Evolutionary conservation across 2,797 vertebrate species (phyloP).

Genomic region (Pagetopsis macropterus): DNA sequence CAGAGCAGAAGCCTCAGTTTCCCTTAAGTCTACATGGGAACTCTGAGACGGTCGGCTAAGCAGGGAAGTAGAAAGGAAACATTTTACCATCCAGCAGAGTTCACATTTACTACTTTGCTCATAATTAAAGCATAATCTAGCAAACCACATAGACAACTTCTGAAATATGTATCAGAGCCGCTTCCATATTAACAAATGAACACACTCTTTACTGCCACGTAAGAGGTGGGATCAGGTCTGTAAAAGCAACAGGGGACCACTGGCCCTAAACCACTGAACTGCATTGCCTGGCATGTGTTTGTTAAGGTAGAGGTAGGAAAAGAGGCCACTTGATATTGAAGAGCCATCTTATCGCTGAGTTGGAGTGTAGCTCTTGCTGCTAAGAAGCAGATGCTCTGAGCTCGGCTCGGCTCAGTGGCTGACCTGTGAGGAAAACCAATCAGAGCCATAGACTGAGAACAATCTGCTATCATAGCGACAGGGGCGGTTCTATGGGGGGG

Average conservation of each 20-base stretch:
- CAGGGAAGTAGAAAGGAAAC: conserved; percentile 55
- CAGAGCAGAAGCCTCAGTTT: conserved; percentile 51
- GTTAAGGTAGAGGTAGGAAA: conserved; percentile 25
- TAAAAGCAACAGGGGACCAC: conserved; percentile 21
- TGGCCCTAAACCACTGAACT: conserved; percentile 45
- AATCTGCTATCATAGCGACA: no score
- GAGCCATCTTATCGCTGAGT: conserved; percentile 38
- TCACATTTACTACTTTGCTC: conserved; percentile 53
- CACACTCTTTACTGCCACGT: conserved; percentile 38
- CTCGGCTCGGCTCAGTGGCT: conserved; percentile 54
- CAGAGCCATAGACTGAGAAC: conserved; percentile 52
- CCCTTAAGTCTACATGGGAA: conserved; percentile 64
- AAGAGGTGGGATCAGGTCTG: conserved; percentile 26
- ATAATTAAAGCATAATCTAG: conserved; percentile 63
- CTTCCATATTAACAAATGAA: conserved; percentile 70
- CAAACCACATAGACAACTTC: conserved; percentile 49
- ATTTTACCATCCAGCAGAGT: conserved; percentile 41
- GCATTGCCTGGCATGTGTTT: conserved; percentile 37
- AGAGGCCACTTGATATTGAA: conserved; percentile 54
- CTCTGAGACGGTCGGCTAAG: conserved; percentile 44
- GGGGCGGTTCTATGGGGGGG: no score
- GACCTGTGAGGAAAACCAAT: conserved; percentile 72
- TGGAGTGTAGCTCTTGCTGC: conserved; percentile 38
- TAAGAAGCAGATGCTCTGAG: conserved; percentile 40
- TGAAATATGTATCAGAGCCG: conserved; percentile 64